A percentile compares a stretch with the other conserved stretches of the same genome.
phyloP scores from a whole-genome alignment of 1,140 invertebrate species.

The Ceratina calcarata region DNA sequence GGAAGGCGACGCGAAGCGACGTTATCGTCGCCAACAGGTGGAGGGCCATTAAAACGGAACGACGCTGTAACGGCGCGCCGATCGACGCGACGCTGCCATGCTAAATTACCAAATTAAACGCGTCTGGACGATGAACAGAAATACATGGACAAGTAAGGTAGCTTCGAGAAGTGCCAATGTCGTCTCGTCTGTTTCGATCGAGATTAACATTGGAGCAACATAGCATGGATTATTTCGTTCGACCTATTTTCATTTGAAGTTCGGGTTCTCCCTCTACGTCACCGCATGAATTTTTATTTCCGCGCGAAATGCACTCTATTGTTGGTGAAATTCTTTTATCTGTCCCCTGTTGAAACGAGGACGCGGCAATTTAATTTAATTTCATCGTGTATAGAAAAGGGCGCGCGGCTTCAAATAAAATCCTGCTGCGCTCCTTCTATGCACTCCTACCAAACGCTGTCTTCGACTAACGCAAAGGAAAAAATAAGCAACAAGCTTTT shows the following conservation, averaged over 20 bases:
- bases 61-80: slow-evolving; percentile 38
- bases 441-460: neutral
- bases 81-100: slow-evolving; percentile 31
- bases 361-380: slow-evolving; percentile 23
- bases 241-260: neutral
- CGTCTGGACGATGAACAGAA: neutral
- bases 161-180: neutral
- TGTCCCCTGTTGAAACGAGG: neutral
- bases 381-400: neutral
- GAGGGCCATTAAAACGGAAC: slow-evolving; percentile 50
- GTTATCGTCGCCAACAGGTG: slow-evolving; percentile 39
- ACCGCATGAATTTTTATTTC: neutral
- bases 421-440: slow-evolving; percentile 1
- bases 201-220: too few species aligned
- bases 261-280: neutral
- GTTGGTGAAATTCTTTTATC: slow-evolving; percentile 7
- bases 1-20: neutral
- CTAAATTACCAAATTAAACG: slow-evolving; percentile 42
- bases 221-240: neutral
- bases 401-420: slow-evolving; percentile 17
- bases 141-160: neutral
- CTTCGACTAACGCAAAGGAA: neutral
- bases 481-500: neutral
- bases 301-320: neutral
- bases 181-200: too few species aligned